Conservation (phyloP, 1,140 invertebrate genomes). For the Calliphora vicina region DNA sequence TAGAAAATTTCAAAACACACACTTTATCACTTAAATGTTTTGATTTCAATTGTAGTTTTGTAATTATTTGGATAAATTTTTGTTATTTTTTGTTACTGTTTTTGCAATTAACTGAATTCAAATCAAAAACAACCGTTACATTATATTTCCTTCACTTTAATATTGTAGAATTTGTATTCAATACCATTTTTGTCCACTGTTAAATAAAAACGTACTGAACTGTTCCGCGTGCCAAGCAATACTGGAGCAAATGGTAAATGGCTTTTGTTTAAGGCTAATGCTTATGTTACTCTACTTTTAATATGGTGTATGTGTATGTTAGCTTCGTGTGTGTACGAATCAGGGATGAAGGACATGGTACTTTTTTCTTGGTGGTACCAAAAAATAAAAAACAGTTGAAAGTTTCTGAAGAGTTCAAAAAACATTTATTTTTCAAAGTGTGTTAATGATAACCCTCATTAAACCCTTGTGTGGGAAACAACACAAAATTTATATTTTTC, state of each 20-base stretch:
- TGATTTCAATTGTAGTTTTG: neutral
- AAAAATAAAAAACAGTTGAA: too few relatives aligned
- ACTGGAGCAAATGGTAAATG: constrained; percentile 4
- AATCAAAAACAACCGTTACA: constrained; percentile 18
- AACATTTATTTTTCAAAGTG: too few relatives aligned
- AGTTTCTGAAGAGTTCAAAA: too few relatives aligned
- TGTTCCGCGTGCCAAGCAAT: constrained; percentile 40
- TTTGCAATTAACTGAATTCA: neutral
- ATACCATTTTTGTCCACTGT: neutral
- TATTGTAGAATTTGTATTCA: neutral
- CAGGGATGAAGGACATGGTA: neutral
- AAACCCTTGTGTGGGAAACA: too few relatives aligned
- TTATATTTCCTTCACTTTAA: neutral
- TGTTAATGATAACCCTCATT: too few relatives aligned
- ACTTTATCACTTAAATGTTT: neutral
- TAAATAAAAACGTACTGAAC: constrained; percentile 29
- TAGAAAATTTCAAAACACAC: neutral
- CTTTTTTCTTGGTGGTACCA: neutral
- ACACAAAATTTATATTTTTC: too few relatives aligned
- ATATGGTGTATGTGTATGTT: neutral
- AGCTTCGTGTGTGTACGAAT: neutral
- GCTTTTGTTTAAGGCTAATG: constrained; percentile 13
- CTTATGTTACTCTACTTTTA: neutral
- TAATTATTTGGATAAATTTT: neutral
- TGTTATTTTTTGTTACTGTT: neutral